Evolutionary conservation across 2,888 invertebrate species (phyloP).

Genomic region (Tipula unca): DNA sequence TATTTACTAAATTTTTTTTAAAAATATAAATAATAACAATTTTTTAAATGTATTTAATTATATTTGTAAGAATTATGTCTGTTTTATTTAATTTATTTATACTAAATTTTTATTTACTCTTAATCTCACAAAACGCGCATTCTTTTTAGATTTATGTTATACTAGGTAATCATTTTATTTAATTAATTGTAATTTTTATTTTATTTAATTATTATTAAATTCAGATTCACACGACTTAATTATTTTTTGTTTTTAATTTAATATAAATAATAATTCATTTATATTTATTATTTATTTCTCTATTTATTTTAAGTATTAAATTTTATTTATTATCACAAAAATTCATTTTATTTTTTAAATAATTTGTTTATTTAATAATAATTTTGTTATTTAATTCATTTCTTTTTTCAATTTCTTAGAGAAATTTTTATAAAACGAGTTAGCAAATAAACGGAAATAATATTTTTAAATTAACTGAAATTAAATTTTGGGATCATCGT

Average conservation of each 20-base stretch:
- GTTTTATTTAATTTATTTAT: background rate
- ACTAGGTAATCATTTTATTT: background rate
- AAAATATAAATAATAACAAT: background rate
- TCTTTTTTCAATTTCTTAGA: background rate
- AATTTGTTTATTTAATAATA: background rate
- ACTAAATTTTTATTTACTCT: background rate
- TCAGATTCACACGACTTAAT: background rate
- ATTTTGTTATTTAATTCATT: background rate
- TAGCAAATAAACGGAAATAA: background rate
- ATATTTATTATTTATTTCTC: background rate
- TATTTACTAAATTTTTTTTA: background rate
- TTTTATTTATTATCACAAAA: constrained; percentile 20
- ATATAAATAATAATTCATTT: background rate
- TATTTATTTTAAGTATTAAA: constrained; percentile 21
- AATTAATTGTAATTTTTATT: background rate
- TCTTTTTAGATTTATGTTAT: background rate
- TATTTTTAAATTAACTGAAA: background rate
- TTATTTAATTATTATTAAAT: background rate
- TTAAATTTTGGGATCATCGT: background rate
- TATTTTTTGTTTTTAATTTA: background rate
- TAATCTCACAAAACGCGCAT: background rate
- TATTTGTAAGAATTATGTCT: background rate
- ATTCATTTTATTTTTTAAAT: constrained; percentile 19
- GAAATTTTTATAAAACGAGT: background rate
- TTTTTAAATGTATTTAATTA: background rate